Percentiles rank a stretch among this genome's conserved stretches.
Evolutionary conservation across 2,113 vertebrate species (phyloP).

Genomic region (Cochlearius cochlearius): DNA sequence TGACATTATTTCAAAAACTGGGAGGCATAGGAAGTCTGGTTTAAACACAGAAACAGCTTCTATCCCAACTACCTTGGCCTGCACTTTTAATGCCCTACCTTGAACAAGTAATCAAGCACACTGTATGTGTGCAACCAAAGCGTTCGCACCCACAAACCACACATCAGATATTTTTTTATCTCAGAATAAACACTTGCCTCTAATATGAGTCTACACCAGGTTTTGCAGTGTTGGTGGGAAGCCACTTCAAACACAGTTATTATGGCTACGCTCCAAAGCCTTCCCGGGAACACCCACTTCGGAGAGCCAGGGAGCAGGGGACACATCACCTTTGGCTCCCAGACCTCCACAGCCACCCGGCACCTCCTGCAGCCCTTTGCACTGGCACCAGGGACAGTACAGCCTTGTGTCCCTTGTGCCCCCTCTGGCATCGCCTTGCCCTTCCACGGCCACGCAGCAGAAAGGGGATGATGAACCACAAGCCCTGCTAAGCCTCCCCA

Average conservation of each 20-base stretch:
- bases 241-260: background rate
- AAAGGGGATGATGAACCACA: background rate
- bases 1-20: background rate
- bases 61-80: background rate
- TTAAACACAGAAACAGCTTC: background rate
- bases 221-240: background rate
- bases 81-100: background rate
- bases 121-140: background rate
- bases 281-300: fast-evolving
- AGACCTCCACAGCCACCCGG: background rate
- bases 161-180: background rate
- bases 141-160: conserved; percentile 22
- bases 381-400: background rate
- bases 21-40: background rate
- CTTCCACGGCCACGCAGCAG: background rate
- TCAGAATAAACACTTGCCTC: background rate
- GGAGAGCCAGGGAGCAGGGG: background rate
- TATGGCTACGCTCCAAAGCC: background rate
- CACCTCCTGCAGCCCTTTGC: background rate
- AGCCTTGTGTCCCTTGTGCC: background rate
- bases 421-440: background rate
- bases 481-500: fast-evolving
- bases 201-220: background rate
- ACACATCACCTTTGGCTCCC: background rate
- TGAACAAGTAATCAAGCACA: background rate